Percentiles rank a stretch among this genome's conserved stretches.
Conservation (phyloP, 2,888 invertebrate genomes). For the Eupithecia abbreviata region DNA sequence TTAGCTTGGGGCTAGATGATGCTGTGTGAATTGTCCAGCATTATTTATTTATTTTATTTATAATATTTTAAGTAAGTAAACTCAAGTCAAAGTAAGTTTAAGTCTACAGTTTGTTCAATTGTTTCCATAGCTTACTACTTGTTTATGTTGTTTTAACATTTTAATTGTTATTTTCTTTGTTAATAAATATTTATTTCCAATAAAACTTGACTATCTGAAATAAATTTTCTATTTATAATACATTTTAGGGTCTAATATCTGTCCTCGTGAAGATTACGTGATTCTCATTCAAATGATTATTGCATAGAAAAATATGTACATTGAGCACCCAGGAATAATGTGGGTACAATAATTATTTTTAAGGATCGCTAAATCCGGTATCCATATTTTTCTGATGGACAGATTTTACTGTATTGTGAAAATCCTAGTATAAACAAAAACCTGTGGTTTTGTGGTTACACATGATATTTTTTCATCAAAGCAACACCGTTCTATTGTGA, state of each 20-base stretch:
- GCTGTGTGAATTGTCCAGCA: too few relatives aligned
- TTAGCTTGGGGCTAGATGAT: too few relatives aligned
- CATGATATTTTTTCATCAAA: neutral
- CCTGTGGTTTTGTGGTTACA: neutral
- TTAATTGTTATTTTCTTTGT: too few relatives aligned
- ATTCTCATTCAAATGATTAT: neutral
- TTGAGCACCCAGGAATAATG: neutral
- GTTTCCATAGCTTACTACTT: too few relatives aligned
- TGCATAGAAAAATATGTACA: neutral
- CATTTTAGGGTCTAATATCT: too few relatives aligned
- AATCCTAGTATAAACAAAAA: neutral
- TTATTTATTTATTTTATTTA: too few relatives aligned
- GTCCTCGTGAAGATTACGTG: too few relatives aligned
- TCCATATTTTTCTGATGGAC: neutral
- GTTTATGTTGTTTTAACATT: too few relatives aligned
- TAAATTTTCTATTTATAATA: neutral
- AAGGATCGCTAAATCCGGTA: neutral
- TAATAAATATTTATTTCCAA: neutral
- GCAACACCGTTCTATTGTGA: neutral
- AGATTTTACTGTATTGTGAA: neutral
- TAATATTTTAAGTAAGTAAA: too few relatives aligned
- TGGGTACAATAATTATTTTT: neutral
- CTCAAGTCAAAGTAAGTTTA: too few relatives aligned
- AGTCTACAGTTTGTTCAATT: too few relatives aligned
- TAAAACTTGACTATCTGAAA: neutral